Conservation (phyloP, 1,140 invertebrate genomes). For the Drosophila aff. region DNA sequence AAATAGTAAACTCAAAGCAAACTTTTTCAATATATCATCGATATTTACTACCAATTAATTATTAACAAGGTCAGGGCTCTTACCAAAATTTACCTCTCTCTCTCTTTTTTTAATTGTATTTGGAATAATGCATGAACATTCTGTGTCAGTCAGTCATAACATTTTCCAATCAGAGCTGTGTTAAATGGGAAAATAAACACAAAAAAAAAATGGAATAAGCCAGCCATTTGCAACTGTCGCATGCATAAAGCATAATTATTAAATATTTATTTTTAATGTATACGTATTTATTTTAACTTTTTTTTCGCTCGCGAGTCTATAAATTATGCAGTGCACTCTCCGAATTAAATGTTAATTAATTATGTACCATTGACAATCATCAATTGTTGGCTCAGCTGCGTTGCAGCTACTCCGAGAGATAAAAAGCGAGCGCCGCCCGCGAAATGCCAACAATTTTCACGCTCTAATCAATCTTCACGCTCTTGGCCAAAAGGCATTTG, state of each 20-base stretch:
- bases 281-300: conserved; percentile 7
- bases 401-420: conserved; percentile 5
- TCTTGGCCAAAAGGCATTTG: conserved; percentile 65
- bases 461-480: conserved; percentile 72
- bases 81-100: neutral
- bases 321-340: conserved; percentile 58
- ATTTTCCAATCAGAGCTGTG: conserved; percentile 29
- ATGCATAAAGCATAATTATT: conserved; percentile 60
- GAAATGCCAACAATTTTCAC: conserved; percentile 75
- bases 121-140: conserved; percentile 52
- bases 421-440: conserved; percentile 25
- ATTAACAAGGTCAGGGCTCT: neutral
- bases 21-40: neutral
- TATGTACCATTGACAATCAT: conserved; percentile 58
- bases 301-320: conserved; percentile 26
- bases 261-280: conserved; percentile 59
- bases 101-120: neutral
- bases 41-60: conserved; percentile 3
- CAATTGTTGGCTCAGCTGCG: conserved; percentile 37
- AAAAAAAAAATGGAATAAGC: conserved; percentile 14
- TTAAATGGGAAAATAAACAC: conserved; percentile 20
- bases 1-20: neutral
- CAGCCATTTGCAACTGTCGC: conserved; percentile 45
- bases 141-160: conserved; percentile 4
- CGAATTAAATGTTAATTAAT: conserved; percentile 60